Percentiles rank a stretch among this genome's conserved stretches.
Conservation (phyloP, 2,888 invertebrate genomes). For the Glyphotaelius pellucidus region DNA sequence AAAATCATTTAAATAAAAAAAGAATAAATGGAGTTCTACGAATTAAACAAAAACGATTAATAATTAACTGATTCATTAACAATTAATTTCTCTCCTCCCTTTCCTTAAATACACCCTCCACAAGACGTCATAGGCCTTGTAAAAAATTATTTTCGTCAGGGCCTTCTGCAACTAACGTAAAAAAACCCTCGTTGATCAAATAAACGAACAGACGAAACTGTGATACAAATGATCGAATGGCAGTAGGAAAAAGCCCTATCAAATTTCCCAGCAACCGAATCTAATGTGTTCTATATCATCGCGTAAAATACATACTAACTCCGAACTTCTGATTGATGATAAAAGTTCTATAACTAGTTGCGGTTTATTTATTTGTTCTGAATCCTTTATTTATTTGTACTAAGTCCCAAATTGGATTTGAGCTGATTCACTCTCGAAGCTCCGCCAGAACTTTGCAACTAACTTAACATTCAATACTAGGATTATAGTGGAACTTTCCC, state of each 20-base stretch:
- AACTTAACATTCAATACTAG: slow-evolving; percentile 8
- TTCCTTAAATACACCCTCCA: too few species aligned
- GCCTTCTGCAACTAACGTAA: too few species aligned
- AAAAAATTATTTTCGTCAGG: too few species aligned
- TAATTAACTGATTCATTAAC: too few species aligned
- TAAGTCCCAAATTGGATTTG: slow-evolving; percentile 27
- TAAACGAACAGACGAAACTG: too few species aligned
- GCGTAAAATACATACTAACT: not conserved
- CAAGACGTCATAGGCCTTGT: too few species aligned
- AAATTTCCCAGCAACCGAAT: not conserved
- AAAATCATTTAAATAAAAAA: too few species aligned
- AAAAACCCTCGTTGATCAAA: too few species aligned
- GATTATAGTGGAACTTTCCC: not conserved
- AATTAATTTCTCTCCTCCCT: too few species aligned
- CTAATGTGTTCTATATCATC: not conserved
- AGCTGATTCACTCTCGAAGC: slow-evolving; percentile 22
- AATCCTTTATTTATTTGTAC: not conserved
- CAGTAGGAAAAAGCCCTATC: not conserved
- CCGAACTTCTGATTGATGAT: slow-evolving; percentile 30
- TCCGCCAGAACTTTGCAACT: not conserved
- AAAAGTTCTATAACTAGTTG: slow-evolving; percentile 25
- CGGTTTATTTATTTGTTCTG: slow-evolving; percentile 34
- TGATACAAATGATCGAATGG: not conserved
- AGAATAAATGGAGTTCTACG: too few species aligned
- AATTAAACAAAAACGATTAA: too few species aligned